Base-by-base conservation (phyloP, 2,113 vertebrate genomes). In the Lasiurus cinereus region DNA sequence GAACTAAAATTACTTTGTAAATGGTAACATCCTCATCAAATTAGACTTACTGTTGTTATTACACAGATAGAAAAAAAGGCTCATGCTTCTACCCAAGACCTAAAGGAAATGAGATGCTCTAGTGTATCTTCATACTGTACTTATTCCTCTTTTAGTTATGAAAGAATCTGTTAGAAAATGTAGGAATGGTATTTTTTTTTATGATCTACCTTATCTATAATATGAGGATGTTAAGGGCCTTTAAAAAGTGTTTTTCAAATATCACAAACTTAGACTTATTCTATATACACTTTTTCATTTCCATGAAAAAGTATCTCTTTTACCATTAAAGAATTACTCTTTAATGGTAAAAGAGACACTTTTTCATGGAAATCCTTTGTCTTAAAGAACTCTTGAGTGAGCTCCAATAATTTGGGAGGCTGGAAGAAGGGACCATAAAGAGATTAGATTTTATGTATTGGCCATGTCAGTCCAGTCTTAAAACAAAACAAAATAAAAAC, bases 1-100 rank as follows among this genome's bases (percentile, higher is more conserved):
- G 69, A 94, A 92, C 72, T 54, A 54, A 94, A 77, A 54, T 88
- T 84, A 77, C n/a, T 73, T 59, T 86, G 15, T 67, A 64, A 95
- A 62, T 27, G 67, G 3, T 36, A 92, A 94, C 90, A 77, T 56
- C 15, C 22, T 80, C 69, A 90, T 66, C 56, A 92, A 59, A 50
- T 86, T 27, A 39, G 48, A 85, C 27, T 70, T 86, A 94, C 1
- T 78, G 24, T 18, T 94, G 83, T 72, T 94, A 87, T 82, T 77
- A 76, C n/a, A 80, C 3, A 94, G 18, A 39, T 88, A 79, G 2
- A 22, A 50, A 69, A 69, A 48, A 33, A 15, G 7, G 54, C 19
- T 77, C 46, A 64, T 83, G 9, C 11, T 43, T 91, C 13, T 48
- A 64, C 5, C 14, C 6, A 72, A 74, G 52, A 39, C 14, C 50